These are phyloP conservation scores for Bucorvus abyssinicus DNA, from an alignment of 2,797 vertebrate species.

Conservation along the genomic window DNA sequence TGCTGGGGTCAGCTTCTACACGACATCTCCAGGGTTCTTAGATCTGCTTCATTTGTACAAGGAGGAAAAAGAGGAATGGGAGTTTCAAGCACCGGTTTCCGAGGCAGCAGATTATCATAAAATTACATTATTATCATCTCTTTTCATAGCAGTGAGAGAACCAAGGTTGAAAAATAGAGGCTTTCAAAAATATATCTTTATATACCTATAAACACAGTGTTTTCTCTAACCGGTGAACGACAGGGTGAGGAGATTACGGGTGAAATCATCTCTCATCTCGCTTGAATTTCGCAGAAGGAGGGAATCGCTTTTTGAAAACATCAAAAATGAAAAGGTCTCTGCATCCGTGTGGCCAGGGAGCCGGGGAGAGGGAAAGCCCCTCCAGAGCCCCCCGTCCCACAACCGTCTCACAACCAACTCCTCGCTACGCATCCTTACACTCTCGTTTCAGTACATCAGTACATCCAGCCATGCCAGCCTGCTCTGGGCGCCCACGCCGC, in stretches of 20 bases:
- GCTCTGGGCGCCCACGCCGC: not conserved
- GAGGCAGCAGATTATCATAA: conserved; percentile 62
- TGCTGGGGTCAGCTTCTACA: conserved; percentile 15
- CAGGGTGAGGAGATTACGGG: conserved; percentile 54
- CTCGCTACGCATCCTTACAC: not conserved
- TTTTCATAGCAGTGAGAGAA: conserved; percentile 63
- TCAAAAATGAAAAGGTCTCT: conserved; percentile 29
- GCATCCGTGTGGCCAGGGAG: not conserved
- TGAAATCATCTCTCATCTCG: conserved; percentile 20
- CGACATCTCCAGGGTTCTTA: conserved; percentile 22
- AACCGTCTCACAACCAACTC: not conserved
- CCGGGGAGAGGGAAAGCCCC: accelerated
- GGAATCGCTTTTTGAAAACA: conserved; percentile 36
- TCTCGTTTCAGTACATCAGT: not conserved
- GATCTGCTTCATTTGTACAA: conserved; percentile 45
- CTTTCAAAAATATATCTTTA: conserved; percentile 75
- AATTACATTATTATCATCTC: conserved; percentile 58
- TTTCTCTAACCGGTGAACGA: conserved; percentile 57
- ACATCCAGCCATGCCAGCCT: conserved; percentile 20
- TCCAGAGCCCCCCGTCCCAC: not conserved
- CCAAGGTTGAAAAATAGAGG: conserved; percentile 73
- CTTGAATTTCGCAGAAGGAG: conserved; percentile 74
- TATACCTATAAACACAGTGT: conserved; percentile 76
- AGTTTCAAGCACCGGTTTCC: conserved; percentile 39
- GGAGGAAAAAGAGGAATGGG: conserved; percentile 17